Conservation (phyloP, 2,113 vertebrate genomes). For the Coryphaenoides rupestris region DNA sequence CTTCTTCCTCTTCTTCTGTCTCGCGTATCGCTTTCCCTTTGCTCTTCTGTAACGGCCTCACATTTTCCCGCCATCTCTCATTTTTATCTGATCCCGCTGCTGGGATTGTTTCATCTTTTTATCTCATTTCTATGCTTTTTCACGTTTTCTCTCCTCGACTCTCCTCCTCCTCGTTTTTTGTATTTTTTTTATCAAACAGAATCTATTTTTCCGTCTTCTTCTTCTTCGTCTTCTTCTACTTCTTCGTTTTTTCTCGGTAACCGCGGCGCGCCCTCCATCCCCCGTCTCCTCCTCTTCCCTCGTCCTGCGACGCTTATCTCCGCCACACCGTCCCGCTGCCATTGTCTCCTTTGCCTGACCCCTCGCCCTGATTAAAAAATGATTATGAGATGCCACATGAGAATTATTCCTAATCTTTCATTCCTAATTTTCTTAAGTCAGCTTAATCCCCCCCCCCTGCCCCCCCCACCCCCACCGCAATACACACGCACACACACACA, state of each 20-base stretch:
- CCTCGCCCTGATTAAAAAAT: conserved; percentile 72
- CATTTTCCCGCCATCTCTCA: conserved; percentile 28
- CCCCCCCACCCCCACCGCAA: neutral
- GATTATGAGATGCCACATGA: conserved; percentile 71
- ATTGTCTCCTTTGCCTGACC: conserved; percentile 69
- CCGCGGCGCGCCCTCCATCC: conserved; percentile 29
- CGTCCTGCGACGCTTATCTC: conserved; percentile 37
- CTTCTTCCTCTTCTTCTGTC: neutral
- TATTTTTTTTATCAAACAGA: neutral
- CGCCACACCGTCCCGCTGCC: conserved; percentile 59
- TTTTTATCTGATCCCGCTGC: conserved; percentile 36
- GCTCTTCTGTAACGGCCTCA: conserved; percentile 26
- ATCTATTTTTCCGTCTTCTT: conserved; percentile 5
- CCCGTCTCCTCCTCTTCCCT: conserved; percentile 11
- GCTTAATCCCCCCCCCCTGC: conserved; percentile 56
- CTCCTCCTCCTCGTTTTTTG: conserved; percentile 36
- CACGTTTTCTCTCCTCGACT: conserved; percentile 17
- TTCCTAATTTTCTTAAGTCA: conserved; percentile 77
- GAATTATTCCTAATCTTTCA: conserved; percentile 76
- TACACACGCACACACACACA: conserved; percentile 40
- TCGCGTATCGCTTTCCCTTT: conserved; percentile 20
- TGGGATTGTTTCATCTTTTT: conserved; percentile 39
- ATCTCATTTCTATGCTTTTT: conserved; percentile 17
- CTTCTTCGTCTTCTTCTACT: conserved; percentile 16
- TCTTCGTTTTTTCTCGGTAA: neutral